phyloP scores from a whole-genome alignment of 2,888 invertebrate species.

The Eupithecia exiguata region DNA sequence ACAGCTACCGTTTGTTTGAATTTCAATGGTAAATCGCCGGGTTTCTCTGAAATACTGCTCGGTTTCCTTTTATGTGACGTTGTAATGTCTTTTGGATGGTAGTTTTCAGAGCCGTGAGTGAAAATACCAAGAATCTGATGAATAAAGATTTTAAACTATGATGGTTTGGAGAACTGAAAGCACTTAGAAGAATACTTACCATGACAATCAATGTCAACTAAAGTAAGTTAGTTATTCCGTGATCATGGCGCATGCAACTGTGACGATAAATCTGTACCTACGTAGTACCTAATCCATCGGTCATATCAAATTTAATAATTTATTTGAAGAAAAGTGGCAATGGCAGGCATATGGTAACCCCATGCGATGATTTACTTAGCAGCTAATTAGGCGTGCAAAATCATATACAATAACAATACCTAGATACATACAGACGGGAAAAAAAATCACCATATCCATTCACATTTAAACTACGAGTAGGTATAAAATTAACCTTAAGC shows the following conservation, averaged over 20 bases:
- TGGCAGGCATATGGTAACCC: too few relatives aligned
- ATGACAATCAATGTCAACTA: background rate
- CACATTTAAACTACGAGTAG: too few relatives aligned
- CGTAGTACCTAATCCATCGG: too few relatives aligned
- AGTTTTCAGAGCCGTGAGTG: background rate
- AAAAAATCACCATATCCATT: too few relatives aligned
- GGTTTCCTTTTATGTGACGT: background rate
- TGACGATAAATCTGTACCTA: background rate
- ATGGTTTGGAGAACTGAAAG: background rate
- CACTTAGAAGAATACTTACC: background rate
- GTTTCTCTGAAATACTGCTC: slow-evolving; percentile 13
- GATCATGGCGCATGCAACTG: background rate
- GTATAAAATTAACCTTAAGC: too few relatives aligned
- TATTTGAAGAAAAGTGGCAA: too few relatives aligned
- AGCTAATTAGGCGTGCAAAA: too few relatives aligned
- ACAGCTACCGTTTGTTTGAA: slow-evolving; percentile 43
- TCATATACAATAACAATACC: too few relatives aligned
- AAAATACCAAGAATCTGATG: background rate
- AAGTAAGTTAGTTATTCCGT: background rate
- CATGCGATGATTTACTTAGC: too few relatives aligned
- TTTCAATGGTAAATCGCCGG: slow-evolving; percentile 48
- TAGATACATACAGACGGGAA: background rate
- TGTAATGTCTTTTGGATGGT: background rate
- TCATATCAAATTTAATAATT: too few relatives aligned
- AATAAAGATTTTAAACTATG: slow-evolving; percentile 1